phyloP scores from a whole-genome alignment of 2,888 invertebrate species.

The Biston stratarius region DNA sequence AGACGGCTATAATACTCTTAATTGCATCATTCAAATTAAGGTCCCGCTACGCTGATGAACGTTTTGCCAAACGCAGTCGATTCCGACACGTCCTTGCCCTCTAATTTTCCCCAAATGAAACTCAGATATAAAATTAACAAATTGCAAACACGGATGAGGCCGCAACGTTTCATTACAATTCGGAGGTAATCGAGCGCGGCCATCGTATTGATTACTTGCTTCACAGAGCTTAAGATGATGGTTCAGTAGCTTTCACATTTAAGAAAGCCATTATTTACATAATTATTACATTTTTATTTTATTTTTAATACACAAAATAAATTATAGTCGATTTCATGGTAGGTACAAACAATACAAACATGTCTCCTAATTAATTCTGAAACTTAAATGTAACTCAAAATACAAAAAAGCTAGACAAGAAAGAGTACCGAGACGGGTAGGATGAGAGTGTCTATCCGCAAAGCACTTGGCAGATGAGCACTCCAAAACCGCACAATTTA shows the following conservation, averaged over 20 bases:
- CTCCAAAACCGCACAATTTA: too few relatives aligned
- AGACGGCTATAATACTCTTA: not conserved
- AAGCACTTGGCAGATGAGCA: too few relatives aligned
- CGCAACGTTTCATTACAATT: constrained; percentile 42
- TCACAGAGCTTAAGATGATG: constrained; percentile 5
- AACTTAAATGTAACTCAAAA: too few relatives aligned
- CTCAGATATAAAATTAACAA: constrained; percentile 42
- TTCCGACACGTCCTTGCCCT: constrained; percentile 19
- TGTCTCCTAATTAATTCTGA: too few relatives aligned
- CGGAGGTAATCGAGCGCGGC: constrained; percentile 34
- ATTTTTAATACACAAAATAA: not conserved
- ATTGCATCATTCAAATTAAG: constrained; percentile 7
- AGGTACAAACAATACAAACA: too few relatives aligned
- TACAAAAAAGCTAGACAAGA: too few relatives aligned
- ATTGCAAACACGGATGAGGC: constrained; percentile 41
- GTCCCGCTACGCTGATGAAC: constrained; percentile 1
- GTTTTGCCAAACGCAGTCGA: constrained; percentile 19
- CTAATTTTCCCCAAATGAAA: constrained; percentile 25
- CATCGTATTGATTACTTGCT: constrained; percentile 32
- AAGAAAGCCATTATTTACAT: not conserved
- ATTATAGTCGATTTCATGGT: not conserved
- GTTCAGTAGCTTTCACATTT: constrained; percentile 13
- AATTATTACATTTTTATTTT: too few relatives aligned
- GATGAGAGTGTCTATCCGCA: too few relatives aligned
- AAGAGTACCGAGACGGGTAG: too few relatives aligned